Base-by-base conservation (phyloP, 2,797 vertebrate genomes). In the Miichthys miiuy region DNA sequence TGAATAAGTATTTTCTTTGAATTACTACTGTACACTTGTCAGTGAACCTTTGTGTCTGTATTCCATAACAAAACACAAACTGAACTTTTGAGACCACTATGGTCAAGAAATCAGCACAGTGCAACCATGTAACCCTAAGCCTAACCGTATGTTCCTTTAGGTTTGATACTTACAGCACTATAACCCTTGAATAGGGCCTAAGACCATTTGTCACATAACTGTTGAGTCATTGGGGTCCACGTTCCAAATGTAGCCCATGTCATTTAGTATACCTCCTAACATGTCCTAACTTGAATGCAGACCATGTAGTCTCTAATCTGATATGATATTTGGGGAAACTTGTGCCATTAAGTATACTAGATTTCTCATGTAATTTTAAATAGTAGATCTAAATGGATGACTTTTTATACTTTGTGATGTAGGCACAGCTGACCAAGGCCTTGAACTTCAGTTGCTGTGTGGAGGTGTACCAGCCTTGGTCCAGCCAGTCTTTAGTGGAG, bases 401-500 rank as follows among this genome's bases (percentile, higher is more conserved):
- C 4, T 10, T 57, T 52, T n/a, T 54, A 17, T 38, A 3, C 8
- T 83, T 52, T 72, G 21, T 77, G n/a, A 25, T 68, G 1, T 46
- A 91, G 81, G 80, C 72, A 23, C 92, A 94, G 21, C 85, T 95
- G 34, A 70, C 47, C 27, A 95, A 93, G 75, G 87, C 94, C 60
- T 67, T 95, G 63, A 89, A 75, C 47, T 75, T 90, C 48, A 86
- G 95, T 79, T 89, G 89, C 79, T 96, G 93, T 87, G 91, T 95
- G 38, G 97, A 97, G 41, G 77, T 92, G 46, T 97, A 95, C 72
- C 92, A 94, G 79, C 84, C 94, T 4, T 97, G 96, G 96, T 93
- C 92, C 63, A 56, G 65, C 6, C 74, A 89, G 50, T 86, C 93
- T 75, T 89, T 97, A 74, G 60, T 77, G 46, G 92, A 90, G 79